Evolutionary conservation across 1,140 invertebrate species (phyloP), one percentile per base, ranked within the genome.

Genomic region (Dermatophagoides farinae): DNA sequence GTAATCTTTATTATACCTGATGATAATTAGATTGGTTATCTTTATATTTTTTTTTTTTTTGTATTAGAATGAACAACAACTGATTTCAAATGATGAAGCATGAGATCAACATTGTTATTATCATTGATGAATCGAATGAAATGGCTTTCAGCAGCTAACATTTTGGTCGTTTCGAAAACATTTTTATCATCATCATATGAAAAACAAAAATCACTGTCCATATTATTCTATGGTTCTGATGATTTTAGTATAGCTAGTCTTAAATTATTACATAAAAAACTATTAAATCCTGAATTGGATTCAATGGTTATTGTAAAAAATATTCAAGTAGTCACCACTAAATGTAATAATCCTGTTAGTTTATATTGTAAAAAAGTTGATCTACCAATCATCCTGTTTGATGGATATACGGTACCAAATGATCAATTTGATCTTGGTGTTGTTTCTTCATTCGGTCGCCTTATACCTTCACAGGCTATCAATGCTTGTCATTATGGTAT

Each of bases 361-460:
- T 38, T 64, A 50, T 72, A 64, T 69, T 66, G 67, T 16, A 62
- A 53, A 31, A 40, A 57, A 39, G 52, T 62, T 38, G 59, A 66
- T 47, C 54, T 74, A 16, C 44, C 18, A 6, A 22, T 68, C 10
- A 53, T 70, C 43, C 51, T 66, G 12, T 74, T 73, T 71, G 72
- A 68, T n/a, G 11, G 25, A 11, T 31, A 66, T 16, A 57, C 63
- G 16, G n/a, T 54, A 14, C 22, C 57, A 14, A 41, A 60, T 31
- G 59, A 64, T 14, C 43, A 62, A 9, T 75, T 68, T 65, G 72
- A 75, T 68, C 63, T 75, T 62, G 74, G 74, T 39, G 65, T 74
- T 23, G 68, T 75, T 6, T 73, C 69, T 5, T 75, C 74, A 11
- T 75, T 75, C 68, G 74, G 74, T 10, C 67, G 71, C 55, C 64